phyloP scores from a whole-genome alignment of 2,797 vertebrate genomes.

The Clarias pachynema region DNA sequence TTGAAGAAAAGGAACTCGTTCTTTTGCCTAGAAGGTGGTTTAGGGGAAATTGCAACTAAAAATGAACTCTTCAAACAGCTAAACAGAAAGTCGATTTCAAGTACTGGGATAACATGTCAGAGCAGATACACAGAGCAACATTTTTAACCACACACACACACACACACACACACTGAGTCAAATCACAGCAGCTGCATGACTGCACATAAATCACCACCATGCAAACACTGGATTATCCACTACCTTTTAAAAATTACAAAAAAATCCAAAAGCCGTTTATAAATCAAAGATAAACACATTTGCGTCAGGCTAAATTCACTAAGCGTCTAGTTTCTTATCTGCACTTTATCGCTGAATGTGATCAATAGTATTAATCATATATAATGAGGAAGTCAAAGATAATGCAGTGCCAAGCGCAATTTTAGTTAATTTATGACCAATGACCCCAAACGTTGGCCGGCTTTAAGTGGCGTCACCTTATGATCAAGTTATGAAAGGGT shows the following conservation, averaged over 20 bases:
- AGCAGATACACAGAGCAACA: slow-evolving; percentile 25
- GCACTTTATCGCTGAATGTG: slow-evolving; percentile 24
- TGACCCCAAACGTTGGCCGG: background rate
- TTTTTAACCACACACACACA: slow-evolving; percentile 33
- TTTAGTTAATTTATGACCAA: slow-evolving; percentile 35
- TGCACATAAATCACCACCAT: slow-evolving; percentile 10
- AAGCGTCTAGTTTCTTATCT: slow-evolving; percentile 45
- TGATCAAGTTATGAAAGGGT: background rate
- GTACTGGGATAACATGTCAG: slow-evolving; percentile 12
- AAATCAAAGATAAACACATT: background rate
- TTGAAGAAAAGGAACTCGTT: background rate
- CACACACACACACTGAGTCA: slow-evolving; percentile 29
- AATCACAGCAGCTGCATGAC: slow-evolving; percentile 18
- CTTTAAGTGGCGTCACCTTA: background rate
- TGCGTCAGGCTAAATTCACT: slow-evolving; percentile 8
- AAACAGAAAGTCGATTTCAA: background rate
- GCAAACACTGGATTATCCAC: slow-evolving; percentile 36
- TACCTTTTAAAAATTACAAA: background rate
- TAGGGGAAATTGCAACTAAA: slow-evolving; percentile 20
- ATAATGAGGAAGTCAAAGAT: background rate
- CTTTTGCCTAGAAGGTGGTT: background rate
- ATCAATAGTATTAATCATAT: slow-evolving; percentile 51
- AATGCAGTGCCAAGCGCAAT: slow-evolving; percentile 10
- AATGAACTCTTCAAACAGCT: slow-evolving; percentile 7
- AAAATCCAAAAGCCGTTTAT: slow-evolving; percentile 19